Base-by-base conservation (phyloP, 2,113 vertebrate species). In the Anas platyrhynchos region DNA sequence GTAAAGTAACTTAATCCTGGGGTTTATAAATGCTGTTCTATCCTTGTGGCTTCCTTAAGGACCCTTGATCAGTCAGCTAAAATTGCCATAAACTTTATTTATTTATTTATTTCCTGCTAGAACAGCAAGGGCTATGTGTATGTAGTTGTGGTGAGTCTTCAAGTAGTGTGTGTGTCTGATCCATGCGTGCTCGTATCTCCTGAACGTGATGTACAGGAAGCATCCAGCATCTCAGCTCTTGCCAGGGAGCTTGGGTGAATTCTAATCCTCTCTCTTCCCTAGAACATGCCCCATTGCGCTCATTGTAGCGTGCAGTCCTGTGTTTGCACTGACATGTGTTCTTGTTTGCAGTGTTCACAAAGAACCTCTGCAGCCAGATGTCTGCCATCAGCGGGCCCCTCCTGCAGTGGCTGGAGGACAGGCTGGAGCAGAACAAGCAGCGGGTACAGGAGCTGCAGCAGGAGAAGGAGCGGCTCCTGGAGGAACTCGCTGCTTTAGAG, bases 311-410 rank as follows among this genome's bases (percentile, higher is more conserved):
- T 15, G 1, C 31, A 74, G 6, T 26, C 18, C 55, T 18, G 11
- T 54, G 20, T 66, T 38, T 73, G 67, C 16, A 9, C 13, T 89
- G 63, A 20, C 14, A 2, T 3, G 8, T 46, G 8, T 46, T 77
- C 58, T 93, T 92, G 82, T 7, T 88, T 78, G 38, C 86, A 98
- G 98, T 98, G 84, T 99, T 99, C 98, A 99, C 99, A 18, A 99
- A 99, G 98, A 99, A 99, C 96, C 98, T 99, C 72, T 99, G 99
- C 98, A 99, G 99, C 94, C 99, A 99, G 97, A 99, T 99, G 99
- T 99, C 99, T 1, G 99, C 99, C 48, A 98, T 99, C 92, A 99
- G 99, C 7, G 99, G 99, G 8, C 99, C 99, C 2, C 98, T 99
- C 73, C 98, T 99, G 52, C 99, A 99, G 97, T 99, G 99, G 99